phyloP scores from a whole-genome alignment of 2,797 vertebrate species.

The Champsocephalus esox region DNA sequence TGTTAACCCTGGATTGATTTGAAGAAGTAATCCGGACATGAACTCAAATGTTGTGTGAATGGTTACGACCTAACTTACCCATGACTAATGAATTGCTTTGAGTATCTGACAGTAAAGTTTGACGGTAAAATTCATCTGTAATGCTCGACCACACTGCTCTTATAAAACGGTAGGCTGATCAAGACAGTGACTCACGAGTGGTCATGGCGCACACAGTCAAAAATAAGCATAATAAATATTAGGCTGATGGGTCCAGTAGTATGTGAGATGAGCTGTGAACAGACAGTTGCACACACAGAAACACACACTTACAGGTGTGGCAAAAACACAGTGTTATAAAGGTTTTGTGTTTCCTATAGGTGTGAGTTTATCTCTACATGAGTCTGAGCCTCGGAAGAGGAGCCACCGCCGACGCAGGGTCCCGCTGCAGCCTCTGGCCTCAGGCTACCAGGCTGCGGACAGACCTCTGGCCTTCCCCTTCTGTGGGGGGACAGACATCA shows the following conservation, averaged over 20 bases:
- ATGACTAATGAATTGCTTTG: too few species aligned
- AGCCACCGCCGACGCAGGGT: constrained; percentile 86
- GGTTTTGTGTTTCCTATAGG: constrained; percentile 76
- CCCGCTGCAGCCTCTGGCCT: constrained; percentile 79
- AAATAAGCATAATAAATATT: too few species aligned
- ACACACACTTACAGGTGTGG: too few species aligned
- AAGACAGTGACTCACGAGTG: neutral
- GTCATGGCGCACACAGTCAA: too few species aligned
- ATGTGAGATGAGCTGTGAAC: too few species aligned
- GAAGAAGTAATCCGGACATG: too few species aligned
- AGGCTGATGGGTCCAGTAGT: too few species aligned
- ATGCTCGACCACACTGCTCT: too few species aligned
- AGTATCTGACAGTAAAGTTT: too few species aligned
- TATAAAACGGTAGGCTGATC: neutral
- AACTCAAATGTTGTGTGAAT: neutral
- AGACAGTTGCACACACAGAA: too few species aligned
- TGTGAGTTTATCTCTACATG: constrained; percentile 94
- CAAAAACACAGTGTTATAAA: neutral
- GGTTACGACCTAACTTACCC: neutral
- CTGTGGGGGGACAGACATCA: constrained; percentile 84
- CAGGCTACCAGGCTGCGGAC: constrained; percentile 80
- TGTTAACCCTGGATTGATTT: too few species aligned
- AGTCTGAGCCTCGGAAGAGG: constrained; percentile 89
- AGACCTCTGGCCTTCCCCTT: constrained; percentile 82
- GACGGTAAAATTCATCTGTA: too few species aligned